Evolutionary conservation across 30 jellyfish, hydroid and myxozoan genomes (phyloP).

Genomic region (Phacellophora camtschatica): DNA sequence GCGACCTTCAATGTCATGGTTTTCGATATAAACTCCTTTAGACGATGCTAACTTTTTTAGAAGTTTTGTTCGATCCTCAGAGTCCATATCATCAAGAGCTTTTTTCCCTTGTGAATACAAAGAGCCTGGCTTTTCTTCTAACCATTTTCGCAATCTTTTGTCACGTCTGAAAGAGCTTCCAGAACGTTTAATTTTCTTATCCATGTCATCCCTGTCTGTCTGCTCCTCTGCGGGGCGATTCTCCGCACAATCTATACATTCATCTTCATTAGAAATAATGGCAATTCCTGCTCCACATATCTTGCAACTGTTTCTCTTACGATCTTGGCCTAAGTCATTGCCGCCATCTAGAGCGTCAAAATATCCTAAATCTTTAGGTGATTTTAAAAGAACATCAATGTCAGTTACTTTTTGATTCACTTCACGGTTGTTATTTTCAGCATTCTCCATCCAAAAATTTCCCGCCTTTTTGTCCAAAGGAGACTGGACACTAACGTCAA

Average conservation of each 20-base stretch:
- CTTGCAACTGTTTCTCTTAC: neutral
- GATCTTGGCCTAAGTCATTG: neutral
- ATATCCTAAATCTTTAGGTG: neutral
- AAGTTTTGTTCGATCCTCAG: slow-evolving; percentile 32
- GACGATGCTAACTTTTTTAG: slow-evolving; percentile 39
- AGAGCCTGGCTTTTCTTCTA: slow-evolving; percentile 50
- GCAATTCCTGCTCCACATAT: slow-evolving; percentile 3
- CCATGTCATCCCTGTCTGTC: neutral
- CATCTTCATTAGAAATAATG: neutral
- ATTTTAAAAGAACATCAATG: slow-evolving; percentile 27
- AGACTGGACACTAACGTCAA: neutral
- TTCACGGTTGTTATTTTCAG: neutral
- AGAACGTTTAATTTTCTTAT: neutral
- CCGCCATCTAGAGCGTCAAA: neutral
- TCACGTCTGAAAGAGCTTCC: slow-evolving; percentile 56
- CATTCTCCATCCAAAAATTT: slow-evolving; percentile 36
- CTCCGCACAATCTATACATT: neutral
- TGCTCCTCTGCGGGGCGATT: neutral
- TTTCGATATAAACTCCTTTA: slow-evolving; percentile 24
- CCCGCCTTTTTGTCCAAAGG: neutral
- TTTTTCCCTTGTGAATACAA: slow-evolving; percentile 6
- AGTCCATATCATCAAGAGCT: slow-evolving; percentile 12
- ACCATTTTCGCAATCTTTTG: slow-evolving; percentile 59
- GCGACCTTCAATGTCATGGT: slow-evolving; percentile 2
- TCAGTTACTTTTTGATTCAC: slow-evolving; percentile 11